Evolutionary conservation across 2,888 invertebrate species (phyloP).

Genomic region (Gerris lacustris): DNA sequence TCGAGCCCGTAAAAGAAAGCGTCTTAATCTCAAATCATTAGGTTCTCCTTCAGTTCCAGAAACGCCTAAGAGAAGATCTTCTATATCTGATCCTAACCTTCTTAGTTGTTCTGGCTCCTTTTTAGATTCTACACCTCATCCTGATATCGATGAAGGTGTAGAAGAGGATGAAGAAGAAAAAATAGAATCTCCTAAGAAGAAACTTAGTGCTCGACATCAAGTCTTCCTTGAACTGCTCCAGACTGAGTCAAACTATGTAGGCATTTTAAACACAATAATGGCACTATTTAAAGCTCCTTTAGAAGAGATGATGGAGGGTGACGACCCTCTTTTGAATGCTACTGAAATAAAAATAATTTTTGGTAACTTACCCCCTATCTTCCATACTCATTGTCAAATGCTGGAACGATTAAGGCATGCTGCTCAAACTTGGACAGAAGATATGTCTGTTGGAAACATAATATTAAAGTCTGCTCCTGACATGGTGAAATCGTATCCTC

Average conservation of each 20-base stretch:
- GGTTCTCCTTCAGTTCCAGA: conserved; percentile 44
- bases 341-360: conserved; percentile 91
- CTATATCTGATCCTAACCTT: conserved; percentile 71
- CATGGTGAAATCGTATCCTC: conserved; percentile 87
- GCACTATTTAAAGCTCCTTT: conserved; percentile 88
- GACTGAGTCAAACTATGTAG: conserved; percentile 95
- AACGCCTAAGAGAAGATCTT: conserved; percentile 61
- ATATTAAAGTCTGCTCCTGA: conserved; percentile 77
- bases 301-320: conserved; percentile 72
- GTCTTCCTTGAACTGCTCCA: conserved; percentile 85
- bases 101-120: conserved; percentile 77
- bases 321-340: conserved; percentile 66
- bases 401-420: conserved; percentile 47
- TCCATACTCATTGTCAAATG: conserved; percentile 77
- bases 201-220: conserved; percentile 62
- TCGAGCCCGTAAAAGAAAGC: conserved; percentile 60
- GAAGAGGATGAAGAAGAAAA: conserved; percentile 22
- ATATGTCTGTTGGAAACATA: conserved; percentile 73
- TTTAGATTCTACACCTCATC: conserved; percentile 63
- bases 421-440: conserved; percentile 75
- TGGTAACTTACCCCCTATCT: conserved; percentile 87
- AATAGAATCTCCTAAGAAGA: conserved; percentile 37
- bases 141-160: conserved; percentile 21
- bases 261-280: conserved; percentile 83
- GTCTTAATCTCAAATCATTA: conserved; percentile 47